Evolutionary conservation across 2,113 vertebrate genomes (phyloP).

Genomic region (Aegotheles bennettii): DNA sequence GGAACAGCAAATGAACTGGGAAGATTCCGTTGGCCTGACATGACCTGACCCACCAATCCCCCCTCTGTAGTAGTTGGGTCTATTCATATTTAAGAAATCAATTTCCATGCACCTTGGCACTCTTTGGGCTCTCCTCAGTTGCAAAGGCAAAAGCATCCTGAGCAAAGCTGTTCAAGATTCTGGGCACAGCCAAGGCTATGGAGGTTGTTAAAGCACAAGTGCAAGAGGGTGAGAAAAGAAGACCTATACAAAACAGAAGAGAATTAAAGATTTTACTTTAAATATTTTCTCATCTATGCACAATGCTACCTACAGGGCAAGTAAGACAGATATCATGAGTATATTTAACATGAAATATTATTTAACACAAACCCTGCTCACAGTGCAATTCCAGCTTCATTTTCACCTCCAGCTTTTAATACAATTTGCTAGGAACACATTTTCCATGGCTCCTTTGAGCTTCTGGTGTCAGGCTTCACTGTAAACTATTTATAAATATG

Average conservation of each 20-base stretch:
- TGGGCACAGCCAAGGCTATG: background rate
- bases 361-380: background rate
- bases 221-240: background rate
- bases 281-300: background rate
- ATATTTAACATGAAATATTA: background rate
- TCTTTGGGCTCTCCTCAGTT: background rate
- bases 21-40: background rate
- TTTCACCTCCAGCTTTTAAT: background rate
- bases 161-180: slow-evolving; percentile 1
- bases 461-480: background rate
- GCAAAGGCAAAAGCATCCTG: background rate
- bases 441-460: background rate
- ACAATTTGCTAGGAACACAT: background rate
- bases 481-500: background rate
- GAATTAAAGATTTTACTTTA: background rate
- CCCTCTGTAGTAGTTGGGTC: background rate
- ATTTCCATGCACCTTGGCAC: background rate
- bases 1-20: background rate
- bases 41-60: background rate
- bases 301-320: background rate
- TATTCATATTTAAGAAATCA: background rate
- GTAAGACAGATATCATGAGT: background rate
- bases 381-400: background rate
- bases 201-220: background rate
- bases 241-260: background rate